Base-by-base conservation (phyloP, 1,140 invertebrate species). In the Vollenhovia emeryi region DNA sequence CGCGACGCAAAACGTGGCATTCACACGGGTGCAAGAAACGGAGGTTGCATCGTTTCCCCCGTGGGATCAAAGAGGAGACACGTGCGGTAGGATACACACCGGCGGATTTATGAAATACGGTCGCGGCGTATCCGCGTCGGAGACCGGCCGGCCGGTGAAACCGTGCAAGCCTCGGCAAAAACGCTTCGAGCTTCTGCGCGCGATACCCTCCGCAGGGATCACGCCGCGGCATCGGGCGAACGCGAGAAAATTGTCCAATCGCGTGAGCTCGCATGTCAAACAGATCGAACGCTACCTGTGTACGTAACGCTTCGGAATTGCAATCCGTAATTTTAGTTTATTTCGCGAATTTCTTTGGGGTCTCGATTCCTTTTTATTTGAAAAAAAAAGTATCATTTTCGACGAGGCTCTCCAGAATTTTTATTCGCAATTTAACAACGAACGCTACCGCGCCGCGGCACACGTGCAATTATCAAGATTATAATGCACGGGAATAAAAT, bases 21-120 rank as follows among this genome's bases (percentile, higher is more conserved):
- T 80, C 64, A 64, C 33, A 33, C 57, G 57, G 30, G 40, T 3
- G 50, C 69, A 50, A 62, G 55, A 84, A 76, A 15, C 43, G 71
- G 40, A 75, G 43, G 80, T 71, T 73, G 66, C 78, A 7, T 36
- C 78, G 43, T 45, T 59, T 33, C 40, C 9, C 24, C 55, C 78
- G 21, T 33, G 40, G 66, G 66, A 73, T 82, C 66, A 82, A 73
- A 82, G 78, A 71, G 50, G 40, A 82, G 78, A 48, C 30, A 73
- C 24, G 43, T n/a, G 24, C 48, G 52, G 13, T 36, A 30, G 64
- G 62, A 45, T 66, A 80, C 68, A 55, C 33, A 55, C 24, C 33
- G 50, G 66, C 78, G 66, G 78, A 82, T 82, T 82, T 73, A 45
- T 73, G 66, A 82, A 82, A 82, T 73, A 57, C 50, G 36, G 11